Evolutionary conservation across 2,888 invertebrate genomes (phyloP), one percentile per base, ranked within the genome.

Genomic region (Heliconius ismenius): DNA sequence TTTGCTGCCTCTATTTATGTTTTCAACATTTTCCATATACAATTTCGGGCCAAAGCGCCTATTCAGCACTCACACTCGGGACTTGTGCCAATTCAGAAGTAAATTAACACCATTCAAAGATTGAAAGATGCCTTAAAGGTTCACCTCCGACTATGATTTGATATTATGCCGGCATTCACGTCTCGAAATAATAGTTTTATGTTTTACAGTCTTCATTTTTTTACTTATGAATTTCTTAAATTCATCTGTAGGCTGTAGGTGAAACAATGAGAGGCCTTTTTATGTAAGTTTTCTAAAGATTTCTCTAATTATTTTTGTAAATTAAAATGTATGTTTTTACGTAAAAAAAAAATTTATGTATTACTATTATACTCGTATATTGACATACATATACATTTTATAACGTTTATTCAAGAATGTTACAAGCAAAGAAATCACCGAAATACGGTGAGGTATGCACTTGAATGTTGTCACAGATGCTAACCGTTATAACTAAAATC

Each of bases 1-100:
- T 91, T 90, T 87, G 88, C 90, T 85, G 86, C 85, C 87, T 86
- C 86, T 89, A 89, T 92, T 92, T 91, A 92, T 91, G 87, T 91
- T 92, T 91, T 89, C 89, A 88, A 90, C 90, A 90, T 91, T 92
- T 92, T 90, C 92, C 92, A 92, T 92, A 91, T 86, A 91, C 87
- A 90, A 91, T 89, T 89, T 88, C 75, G 80, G 90, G 86, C 86
- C 88, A 86, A 89, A 87, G 86, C 85, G 87, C 84, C 88, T 85
- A 91, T 91, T 91, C 89, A 91, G 87, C 85, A 84, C 87, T 89
- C 88, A 87, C 88, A 88, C 89, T 87, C 85, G 87, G 85, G 86
- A 87, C 86, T 86, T 88, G 83, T 84, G 87, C 87, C 88, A 88
- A 89, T 91, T 89, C 90, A 88, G 84, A 85, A 86, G 87, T 88